Conservation (phyloP, 2,888 invertebrate species). For the Dasypolia templi region DNA sequence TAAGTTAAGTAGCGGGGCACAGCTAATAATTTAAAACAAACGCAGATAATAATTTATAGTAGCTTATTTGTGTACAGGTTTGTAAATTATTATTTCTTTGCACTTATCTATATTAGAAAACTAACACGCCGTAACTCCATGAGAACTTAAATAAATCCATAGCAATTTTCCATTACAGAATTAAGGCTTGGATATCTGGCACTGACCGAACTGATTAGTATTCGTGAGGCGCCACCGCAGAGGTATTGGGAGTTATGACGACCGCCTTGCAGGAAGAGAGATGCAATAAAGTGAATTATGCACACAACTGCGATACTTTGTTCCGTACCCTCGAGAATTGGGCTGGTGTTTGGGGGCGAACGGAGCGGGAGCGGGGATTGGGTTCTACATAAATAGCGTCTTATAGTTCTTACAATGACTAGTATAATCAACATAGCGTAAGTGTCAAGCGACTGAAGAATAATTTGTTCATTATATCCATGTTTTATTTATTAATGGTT, state of each 20-base stretch:
- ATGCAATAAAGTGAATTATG: constrained; percentile 89
- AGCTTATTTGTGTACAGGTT: not conserved
- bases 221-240: constrained; percentile 51
- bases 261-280: constrained; percentile 74
- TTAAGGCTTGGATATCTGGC: constrained; percentile 35
- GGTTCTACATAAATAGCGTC: not conserved
- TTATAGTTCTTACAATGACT: not conserved
- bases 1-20: no score
- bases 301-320: constrained; percentile 88
- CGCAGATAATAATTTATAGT: not conserved
- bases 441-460: not conserved
- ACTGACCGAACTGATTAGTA: constrained; percentile 61
- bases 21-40: no score
- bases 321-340: constrained; percentile 76
- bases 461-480: not conserved
- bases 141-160: constrained; percentile 32
- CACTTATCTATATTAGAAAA: constrained; percentile 16
- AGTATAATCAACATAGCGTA: not conserved
- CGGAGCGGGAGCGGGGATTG: constrained; percentile 57
- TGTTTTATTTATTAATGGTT: not conserved
- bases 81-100: not conserved
- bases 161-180: constrained; percentile 47
- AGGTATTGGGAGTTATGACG: constrained; percentile 79
- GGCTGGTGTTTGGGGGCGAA: constrained; percentile 36
- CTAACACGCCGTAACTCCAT: constrained; percentile 6